These are phyloP conservation scores for Antitype chi DNA, from an alignment of 2,888 invertebrate species.

Conservation along the genomic window DNA sequence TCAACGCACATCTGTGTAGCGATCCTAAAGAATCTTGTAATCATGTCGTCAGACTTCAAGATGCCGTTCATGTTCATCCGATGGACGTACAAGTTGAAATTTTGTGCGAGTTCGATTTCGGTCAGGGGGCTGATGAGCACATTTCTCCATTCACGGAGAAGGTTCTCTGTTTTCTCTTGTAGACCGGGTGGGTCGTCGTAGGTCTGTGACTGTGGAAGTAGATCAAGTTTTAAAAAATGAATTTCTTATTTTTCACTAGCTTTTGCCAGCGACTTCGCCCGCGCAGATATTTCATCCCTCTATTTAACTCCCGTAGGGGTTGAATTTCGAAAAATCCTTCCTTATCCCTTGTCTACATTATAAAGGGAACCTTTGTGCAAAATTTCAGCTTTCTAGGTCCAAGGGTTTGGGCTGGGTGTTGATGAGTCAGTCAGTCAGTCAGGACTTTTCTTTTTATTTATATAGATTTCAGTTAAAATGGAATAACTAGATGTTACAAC, in stretches of 20 bases:
- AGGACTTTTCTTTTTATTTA: too few relatives aligned
- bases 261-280: too few relatives aligned
- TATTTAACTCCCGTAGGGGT: too few relatives aligned
- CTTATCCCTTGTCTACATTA: too few relatives aligned
- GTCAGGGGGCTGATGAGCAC: conserved; percentile 96
- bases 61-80: conserved; percentile 98
- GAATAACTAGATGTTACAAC: background rate
- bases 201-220: conserved; percentile 89
- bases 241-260: background rate
- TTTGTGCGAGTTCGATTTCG: conserved; percentile 96
- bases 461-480: background rate
- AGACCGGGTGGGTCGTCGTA: conserved; percentile 98
- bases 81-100: conserved; percentile 98
- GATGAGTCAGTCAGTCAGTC: too few relatives aligned
- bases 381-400: too few relatives aligned
- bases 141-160: conserved; percentile 98
- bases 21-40: conserved; percentile 98
- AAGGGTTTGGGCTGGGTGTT: too few relatives aligned
- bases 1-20: conserved; percentile 99
- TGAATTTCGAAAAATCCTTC: too few relatives aligned
- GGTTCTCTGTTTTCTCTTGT: conserved; percentile 98
- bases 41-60: conserved; percentile 98
- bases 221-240: background rate
- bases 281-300: too few relatives aligned
- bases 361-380: too few relatives aligned